Percentiles rank a stretch among this genome's conserved stretches.
Evolutionary conservation across 2,113 vertebrate genomes (phyloP).

Genomic region (Nycticorax nycticorax): DNA sequence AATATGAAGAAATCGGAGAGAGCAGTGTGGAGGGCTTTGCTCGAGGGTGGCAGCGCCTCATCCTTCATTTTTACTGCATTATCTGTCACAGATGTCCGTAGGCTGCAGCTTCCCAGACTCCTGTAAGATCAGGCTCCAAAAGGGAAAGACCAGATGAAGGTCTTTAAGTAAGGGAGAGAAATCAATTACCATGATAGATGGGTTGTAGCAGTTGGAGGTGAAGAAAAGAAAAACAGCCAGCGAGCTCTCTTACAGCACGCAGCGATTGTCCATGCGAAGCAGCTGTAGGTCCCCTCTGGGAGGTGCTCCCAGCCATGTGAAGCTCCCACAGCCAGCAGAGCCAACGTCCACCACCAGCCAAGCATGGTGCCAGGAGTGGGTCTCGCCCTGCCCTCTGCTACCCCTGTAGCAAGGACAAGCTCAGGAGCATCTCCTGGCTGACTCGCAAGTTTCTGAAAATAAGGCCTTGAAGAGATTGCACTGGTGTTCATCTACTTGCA

Average conservation of each 20-base stretch:
- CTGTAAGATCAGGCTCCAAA: background rate
- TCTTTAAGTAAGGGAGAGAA: background rate
- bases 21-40: background rate
- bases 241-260: background rate
- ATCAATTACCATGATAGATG: background rate
- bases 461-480: background rate
- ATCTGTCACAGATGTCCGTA: background rate
- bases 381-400: background rate
- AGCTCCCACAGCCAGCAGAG: background rate
- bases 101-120: background rate
- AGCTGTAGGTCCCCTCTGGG: background rate
- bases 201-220: background rate
- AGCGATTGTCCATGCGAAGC: background rate
- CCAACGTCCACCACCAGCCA: background rate
- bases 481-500: background rate
- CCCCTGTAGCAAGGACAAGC: background rate
- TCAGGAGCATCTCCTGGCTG: background rate
- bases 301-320: background rate
- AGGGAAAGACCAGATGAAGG: background rate
- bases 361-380: rapidly evolving
- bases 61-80: background rate
- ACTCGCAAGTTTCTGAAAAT: background rate
- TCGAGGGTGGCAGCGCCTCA: background rate
- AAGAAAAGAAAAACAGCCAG: background rate
- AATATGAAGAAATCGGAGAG: rapidly evolving